Conservation (phyloP, 2,113 vertebrate species). For the Labeo catla region DNA sequence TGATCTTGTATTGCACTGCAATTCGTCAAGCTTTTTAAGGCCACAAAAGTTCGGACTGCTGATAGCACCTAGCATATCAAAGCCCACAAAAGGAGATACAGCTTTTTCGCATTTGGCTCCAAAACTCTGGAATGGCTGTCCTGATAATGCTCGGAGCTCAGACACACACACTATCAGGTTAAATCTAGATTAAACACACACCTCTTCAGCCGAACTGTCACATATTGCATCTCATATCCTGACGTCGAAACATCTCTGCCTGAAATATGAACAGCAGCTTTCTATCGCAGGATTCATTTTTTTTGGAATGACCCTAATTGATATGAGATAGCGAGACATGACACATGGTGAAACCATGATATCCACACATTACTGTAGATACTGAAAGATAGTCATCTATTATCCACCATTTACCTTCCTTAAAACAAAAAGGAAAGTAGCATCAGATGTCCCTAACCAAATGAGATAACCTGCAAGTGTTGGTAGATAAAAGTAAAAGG, state of each 20-base stretch:
- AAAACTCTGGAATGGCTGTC: neutral
- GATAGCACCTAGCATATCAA: neutral
- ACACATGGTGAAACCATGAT: neutral
- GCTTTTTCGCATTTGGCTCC: neutral
- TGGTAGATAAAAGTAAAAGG: constrained; percentile 26
- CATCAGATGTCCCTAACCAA: constrained; percentile 43
- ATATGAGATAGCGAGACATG: neutral
- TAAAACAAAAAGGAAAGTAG: neutral
- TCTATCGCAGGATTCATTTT: neutral
- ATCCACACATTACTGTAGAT: constrained; percentile 8
- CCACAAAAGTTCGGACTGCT: neutral
- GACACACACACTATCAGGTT: neutral
- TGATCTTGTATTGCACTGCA: neutral
- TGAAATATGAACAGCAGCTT: neutral
- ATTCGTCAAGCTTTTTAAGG: neutral
- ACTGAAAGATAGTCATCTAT: constrained; percentile 9
- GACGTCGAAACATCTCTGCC: neutral
- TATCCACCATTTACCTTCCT: constrained; percentile 25
- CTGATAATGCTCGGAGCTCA: neutral
- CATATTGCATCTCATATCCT: neutral
- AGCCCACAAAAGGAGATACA: neutral
- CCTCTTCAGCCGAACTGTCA: neutral
- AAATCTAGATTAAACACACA: neutral
- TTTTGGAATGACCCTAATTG: neutral
- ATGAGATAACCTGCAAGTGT: constrained; percentile 38